These are phyloP conservation scores for Leucopsar rothschildi DNA, from an alignment of 2,113 vertebrate genomes.

Conservation along the genomic window DNA sequence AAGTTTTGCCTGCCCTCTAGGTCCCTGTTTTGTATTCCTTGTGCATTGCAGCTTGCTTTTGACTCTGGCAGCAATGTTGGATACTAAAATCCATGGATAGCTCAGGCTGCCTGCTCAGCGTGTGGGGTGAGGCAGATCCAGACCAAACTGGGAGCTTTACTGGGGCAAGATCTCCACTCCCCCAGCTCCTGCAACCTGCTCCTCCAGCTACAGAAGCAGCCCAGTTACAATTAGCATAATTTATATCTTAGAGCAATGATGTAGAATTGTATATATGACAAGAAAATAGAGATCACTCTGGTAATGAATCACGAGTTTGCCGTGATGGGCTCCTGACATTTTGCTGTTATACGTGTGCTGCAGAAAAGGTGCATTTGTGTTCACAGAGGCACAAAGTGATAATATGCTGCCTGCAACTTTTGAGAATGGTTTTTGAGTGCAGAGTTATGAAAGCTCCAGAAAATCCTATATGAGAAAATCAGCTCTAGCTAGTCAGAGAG, in stretches of 20 bases:
- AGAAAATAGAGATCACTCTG: not conserved
- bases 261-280: not conserved
- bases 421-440: not conserved
- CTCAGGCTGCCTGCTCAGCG: not conserved
- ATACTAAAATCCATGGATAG: not conserved
- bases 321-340: not conserved
- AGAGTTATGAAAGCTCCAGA: not conserved
- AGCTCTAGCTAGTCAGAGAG: not conserved
- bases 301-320: not conserved
- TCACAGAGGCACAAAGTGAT: not conserved
- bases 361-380: not conserved
- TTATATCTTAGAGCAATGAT: not conserved
- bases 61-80: not conserved
- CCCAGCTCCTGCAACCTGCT: not conserved
- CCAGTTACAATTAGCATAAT: not conserved
- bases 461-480: not conserved
- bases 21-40: constrained; percentile 46
- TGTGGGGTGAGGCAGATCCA: not conserved
- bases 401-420: not conserved
- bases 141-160: not conserved
- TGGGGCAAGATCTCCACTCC: not conserved
- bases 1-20: constrained; percentile 57
- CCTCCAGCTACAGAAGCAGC: not conserved
- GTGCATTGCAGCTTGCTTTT: constrained; percentile 28
- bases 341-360: accelerated